Percentiles rank a stretch among this genome's conserved stretches.
phyloP scores from a whole-genome alignment of 2,113 vertebrate species.

The Cynoglossus semilaevis region DNA sequence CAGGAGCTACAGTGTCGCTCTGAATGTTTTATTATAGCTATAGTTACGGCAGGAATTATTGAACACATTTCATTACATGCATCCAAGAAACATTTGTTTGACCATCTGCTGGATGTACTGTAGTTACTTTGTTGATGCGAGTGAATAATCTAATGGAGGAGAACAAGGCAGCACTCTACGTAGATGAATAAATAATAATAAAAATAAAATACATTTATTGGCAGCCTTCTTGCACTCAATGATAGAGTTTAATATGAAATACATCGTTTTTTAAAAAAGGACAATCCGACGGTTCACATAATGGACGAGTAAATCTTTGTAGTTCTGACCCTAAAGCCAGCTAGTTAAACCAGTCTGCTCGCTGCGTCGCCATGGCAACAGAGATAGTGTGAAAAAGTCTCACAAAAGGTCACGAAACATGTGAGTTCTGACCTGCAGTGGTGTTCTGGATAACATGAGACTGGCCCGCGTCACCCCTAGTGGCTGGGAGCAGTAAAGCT shows the following conservation, averaged over 20 bases:
- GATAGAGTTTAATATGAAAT: too few relatives aligned
- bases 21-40: slow-evolving; percentile 46
- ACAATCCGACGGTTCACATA: too few relatives aligned
- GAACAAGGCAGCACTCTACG: slow-evolving; percentile 7
- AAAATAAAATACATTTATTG: not conserved
- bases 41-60: slow-evolving; percentile 41
- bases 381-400: slow-evolving; percentile 10
- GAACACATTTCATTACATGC: slow-evolving; percentile 58
- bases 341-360: slow-evolving; percentile 18
- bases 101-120: slow-evolving; percentile 50
- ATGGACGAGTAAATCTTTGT: slow-evolving; percentile 3
- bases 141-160: slow-evolving; percentile 38
- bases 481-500: not conserved
- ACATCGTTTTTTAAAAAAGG: too few relatives aligned
- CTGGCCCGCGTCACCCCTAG: not conserved
- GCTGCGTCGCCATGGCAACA: slow-evolving; percentile 32
- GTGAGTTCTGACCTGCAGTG: slow-evolving; percentile 28
- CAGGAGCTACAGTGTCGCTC: slow-evolving; percentile 37
- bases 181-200: slow-evolving; percentile 26
- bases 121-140: slow-evolving; percentile 33
- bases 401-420: slow-evolving; percentile 31
- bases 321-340: slow-evolving; percentile 15
- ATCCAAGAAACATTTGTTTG: slow-evolving; percentile 59
- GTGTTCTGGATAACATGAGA: slow-evolving; percentile 23
- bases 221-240: too few relatives aligned